These are phyloP conservation scores for Myiagra hebetior DNA, from an alignment of 2,113 vertebrate species.

Conservation along the genomic window DNA sequence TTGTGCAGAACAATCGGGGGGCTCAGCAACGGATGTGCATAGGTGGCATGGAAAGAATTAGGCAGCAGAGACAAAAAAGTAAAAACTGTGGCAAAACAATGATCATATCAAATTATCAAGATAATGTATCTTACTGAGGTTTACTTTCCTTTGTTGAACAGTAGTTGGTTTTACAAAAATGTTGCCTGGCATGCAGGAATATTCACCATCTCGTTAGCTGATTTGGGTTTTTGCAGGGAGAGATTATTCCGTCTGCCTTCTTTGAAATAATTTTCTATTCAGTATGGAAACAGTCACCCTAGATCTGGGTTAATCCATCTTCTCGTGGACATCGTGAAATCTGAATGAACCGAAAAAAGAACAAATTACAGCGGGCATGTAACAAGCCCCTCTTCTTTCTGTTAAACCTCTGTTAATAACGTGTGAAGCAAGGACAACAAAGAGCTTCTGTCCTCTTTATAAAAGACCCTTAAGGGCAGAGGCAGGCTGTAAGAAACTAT, in stretches of 20 bases:
- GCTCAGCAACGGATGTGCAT: not conserved
- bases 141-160: not conserved
- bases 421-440: constrained; percentile 68
- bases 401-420: constrained; percentile 60
- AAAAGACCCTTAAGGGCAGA: constrained; percentile 55
- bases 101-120: not conserved
- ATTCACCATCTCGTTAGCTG: not conserved
- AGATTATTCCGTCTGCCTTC: constrained; percentile 33
- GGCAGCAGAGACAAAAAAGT: not conserved
- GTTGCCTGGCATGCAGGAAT: not conserved
- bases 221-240: not conserved
- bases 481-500: constrained; percentile 59
- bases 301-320: constrained; percentile 45
- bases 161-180: not conserved
- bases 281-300: constrained; percentile 34
- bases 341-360: constrained; percentile 51
- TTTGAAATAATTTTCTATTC: constrained; percentile 13
- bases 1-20: not conserved
- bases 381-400: constrained; percentile 53
- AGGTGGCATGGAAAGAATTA: not conserved
- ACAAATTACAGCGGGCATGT: constrained; percentile 47
- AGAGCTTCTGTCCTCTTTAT: constrained; percentile 60
- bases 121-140: not conserved
- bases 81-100: not conserved
- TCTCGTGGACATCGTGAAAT: constrained; percentile 43